phyloP scores from a whole-genome alignment of 2,888 invertebrate genomes.

The Cantharis rustica region DNA sequence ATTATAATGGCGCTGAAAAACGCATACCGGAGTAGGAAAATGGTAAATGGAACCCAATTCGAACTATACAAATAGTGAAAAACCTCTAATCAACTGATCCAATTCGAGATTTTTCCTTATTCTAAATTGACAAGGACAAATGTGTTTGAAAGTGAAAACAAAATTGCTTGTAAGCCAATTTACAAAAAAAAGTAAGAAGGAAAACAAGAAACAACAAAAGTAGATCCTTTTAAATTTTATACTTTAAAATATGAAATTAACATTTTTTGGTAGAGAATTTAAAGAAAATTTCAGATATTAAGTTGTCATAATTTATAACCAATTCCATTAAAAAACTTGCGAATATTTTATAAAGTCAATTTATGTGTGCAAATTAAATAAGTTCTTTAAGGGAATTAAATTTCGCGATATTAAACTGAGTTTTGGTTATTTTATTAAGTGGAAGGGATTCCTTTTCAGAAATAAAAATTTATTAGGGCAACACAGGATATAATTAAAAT shows the following conservation, averaged over 20 bases:
- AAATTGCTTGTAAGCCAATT: not conserved
- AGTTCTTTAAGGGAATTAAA: not conserved
- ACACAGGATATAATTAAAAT: not conserved
- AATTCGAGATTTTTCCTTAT: not conserved
- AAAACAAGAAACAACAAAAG: not conserved
- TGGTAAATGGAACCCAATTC: not conserved
- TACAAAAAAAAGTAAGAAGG: not conserved
- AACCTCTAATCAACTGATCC: not conserved
- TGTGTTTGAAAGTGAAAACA: not conserved
- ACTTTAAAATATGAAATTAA: not conserved
- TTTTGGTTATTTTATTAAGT: not conserved
- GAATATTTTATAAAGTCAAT: not conserved
- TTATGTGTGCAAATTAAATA: not conserved
- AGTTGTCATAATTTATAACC: not conserved
- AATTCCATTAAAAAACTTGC: not conserved
- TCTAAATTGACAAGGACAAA: not conserved
- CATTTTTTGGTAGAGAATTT: not conserved
- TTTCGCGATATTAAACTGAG: not conserved
- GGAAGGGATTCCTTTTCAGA: not conserved
- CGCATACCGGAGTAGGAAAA: not conserved
- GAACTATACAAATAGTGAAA: not conserved
- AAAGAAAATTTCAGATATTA: not conserved
- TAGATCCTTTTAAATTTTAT: not conserved
- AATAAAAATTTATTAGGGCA: not conserved
- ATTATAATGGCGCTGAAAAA: not conserved